phyloP scores from a whole-genome alignment of 2,797 vertebrate species.

The Brotula barbata region DNA sequence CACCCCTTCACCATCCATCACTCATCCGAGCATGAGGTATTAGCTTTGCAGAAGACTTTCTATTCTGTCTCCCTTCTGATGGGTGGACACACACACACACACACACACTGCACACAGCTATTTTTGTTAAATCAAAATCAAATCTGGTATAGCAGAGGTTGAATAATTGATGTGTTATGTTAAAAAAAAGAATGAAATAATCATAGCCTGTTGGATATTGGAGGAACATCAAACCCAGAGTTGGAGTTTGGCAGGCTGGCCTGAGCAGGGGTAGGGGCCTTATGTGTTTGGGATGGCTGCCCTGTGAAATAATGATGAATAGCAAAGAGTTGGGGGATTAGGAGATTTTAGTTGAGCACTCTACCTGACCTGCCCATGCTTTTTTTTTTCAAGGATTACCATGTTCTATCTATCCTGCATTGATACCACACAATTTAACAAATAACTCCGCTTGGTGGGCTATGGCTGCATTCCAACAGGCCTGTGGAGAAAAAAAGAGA shows the following conservation, averaged over 20 bases:
- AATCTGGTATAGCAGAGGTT: conserved; percentile 66
- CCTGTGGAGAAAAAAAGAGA: conserved; percentile 26
- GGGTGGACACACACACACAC: conserved; percentile 29
- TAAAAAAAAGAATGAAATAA: conserved; percentile 75
- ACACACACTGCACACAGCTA: conserved; percentile 20
- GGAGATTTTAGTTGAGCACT: conserved; percentile 67
- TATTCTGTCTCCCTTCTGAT: conserved; percentile 52
- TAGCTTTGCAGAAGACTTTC: conserved; percentile 54
- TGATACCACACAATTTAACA: conserved; percentile 31
- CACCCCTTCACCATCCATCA: conserved; percentile 59
- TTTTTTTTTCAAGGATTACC: conserved; percentile 34
- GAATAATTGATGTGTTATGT: conserved; percentile 75
- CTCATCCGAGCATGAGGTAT: conserved; percentile 55
- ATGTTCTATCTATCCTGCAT: conserved; percentile 30
- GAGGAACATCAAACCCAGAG: conserved; percentile 72
- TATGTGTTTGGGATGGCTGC: conserved; percentile 65
- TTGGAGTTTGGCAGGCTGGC: conserved; percentile 64
- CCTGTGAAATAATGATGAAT: conserved; percentile 70
- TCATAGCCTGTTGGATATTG: conserved; percentile 72
- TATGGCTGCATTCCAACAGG: conserved; percentile 18
- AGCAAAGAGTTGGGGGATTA: conserved; percentile 65
- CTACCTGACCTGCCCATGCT: conserved; percentile 65
- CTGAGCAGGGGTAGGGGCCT: conserved; percentile 55
- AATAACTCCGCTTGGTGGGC: conserved; percentile 29
- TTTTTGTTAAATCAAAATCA: conserved; percentile 68